These are phyloP conservation scores for Platalea minor DNA, from an alignment of 2,797 vertebrate species.

Conservation along the genomic window DNA sequence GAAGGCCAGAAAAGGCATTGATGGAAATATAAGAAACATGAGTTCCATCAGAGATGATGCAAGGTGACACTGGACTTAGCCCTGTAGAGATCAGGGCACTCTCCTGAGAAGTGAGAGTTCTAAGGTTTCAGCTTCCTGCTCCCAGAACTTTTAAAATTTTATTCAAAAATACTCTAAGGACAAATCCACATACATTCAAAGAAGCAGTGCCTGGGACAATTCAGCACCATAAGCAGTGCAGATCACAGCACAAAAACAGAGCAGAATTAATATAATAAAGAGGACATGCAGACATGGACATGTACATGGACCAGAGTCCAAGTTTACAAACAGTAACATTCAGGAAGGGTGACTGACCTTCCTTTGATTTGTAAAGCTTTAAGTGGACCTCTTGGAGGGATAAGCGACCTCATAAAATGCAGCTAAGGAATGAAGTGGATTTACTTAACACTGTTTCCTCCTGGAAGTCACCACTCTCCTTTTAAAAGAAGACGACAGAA, in stretches of 20 bases:
- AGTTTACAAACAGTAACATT: not conserved
- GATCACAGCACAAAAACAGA: not conserved
- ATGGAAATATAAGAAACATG: not conserved
- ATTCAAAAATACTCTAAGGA: not conserved
- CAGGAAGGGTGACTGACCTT: not conserved
- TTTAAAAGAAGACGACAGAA: not conserved
- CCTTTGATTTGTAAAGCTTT: not conserved
- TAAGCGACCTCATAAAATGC: not conserved
- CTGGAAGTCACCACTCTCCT: not conserved
- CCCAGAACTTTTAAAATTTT: not conserved
- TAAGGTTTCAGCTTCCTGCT: not conserved
- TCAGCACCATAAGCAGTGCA: not conserved
- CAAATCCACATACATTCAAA: not conserved
- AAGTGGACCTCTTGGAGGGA: not conserved
- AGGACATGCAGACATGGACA: not conserved
- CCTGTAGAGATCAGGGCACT: rapidly evolving
- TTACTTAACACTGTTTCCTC: not conserved
- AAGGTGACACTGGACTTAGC: not conserved
- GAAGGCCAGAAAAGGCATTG: not conserved
- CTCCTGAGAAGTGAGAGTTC: not conserved
- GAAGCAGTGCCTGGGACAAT: not conserved
- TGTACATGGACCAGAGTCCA: not conserved
- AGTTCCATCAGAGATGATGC: not conserved
- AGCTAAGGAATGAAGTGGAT: not conserved
- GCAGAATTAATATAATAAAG: not conserved